Evolutionary conservation across 1,140 invertebrate genomes (phyloP), one percentile per base, ranked within the genome.

Genomic region (Tetramorium alpestre): DNA sequence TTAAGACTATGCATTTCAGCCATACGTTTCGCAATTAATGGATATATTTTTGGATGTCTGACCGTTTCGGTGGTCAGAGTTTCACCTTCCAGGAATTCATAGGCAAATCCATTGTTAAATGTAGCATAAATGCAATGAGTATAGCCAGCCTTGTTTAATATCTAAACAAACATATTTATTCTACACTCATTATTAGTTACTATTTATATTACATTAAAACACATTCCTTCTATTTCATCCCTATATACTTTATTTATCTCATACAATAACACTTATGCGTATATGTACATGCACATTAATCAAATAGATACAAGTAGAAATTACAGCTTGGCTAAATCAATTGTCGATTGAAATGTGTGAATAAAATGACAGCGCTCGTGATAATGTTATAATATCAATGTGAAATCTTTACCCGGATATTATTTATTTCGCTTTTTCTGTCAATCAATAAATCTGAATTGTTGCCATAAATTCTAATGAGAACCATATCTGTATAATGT

Each of bases 361-460:
- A 22, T 38, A 38, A 4, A 3, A 73, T 54, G 3, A 8, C 2
- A 0, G 16, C 18, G 10, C 8, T 8, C 6, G 8, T 8, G 6
- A 44, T 44, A 44, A 10, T 8, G 13, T 49, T 82, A 67, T 88
- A 86, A 81, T 87, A 86, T 11, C 6, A 5, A 58, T 64, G 25
- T 75, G 25, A 77, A 6, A 78, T 73, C 8, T 91, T 93, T 94
- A 97, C 97, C 94, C 95, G 92, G 91, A 98, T 97, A 90, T 97
- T 97, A 90, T 94, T 96, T 62, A 97, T 97, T 96, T 99, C 98
- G 85, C 97, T 97, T 92, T 97, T 96, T 92, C 99, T 96, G 95
- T 99, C 98, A 92, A 99, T 99, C 80, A 99, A 96, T 86, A 98
- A 95, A 94, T 99, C 98, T 0, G 99, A 99, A 94, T 99, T 99